Evolutionary conservation across 1,140 invertebrate species (phyloP), one percentile per base, ranked within the genome.

Genomic region (Leptonema lineaticorne): DNA sequence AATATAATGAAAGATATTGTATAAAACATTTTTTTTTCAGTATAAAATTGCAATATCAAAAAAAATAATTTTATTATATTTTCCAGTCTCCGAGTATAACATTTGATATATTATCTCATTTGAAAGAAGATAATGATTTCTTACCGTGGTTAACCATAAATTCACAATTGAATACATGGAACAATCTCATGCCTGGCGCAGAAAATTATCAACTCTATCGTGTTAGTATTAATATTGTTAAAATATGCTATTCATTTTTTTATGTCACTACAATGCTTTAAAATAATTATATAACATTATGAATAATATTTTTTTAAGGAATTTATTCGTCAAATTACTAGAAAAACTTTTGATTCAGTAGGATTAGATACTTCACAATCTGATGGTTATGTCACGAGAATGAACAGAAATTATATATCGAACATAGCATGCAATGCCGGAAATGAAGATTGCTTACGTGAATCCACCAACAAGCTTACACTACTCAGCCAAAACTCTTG

Each of bases 381-480:
- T 0, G 90, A 90, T 70, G 81, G 87, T 24, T 85, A 88, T 59
- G 75, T 92, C 1, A 82, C 81, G 1, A 79, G 87, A 2, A 87
- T 87, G 72, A 87, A 88, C 69, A 83, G 90, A 27, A 84, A 87
- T n/a, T 86, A 90, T 29, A 82, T 92, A 1, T 74, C 92, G 1
- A 82, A 80, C 37, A 83, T 87, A 76, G 89, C 89, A n/a, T 93
- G 91, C 68, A 81, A 80, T n/a, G 79, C 89, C 33, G 90, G 87
- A 0, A 84, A 89, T 63, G 75, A 83, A 22, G 82, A 87, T 1
- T 29, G 24, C 18, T 50, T 2, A 18, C n/a, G 29, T 28, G 14
- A 29, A 4, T 37, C 62, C 24, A 64, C 14, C 37, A 50, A 18
- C 0, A 18, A 18, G 16, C 22, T 64, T n/a, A 45, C 27, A 30